Evolutionary conservation across 2,888 invertebrate species (phyloP).

Genomic region (Ischnura elegans): DNA sequence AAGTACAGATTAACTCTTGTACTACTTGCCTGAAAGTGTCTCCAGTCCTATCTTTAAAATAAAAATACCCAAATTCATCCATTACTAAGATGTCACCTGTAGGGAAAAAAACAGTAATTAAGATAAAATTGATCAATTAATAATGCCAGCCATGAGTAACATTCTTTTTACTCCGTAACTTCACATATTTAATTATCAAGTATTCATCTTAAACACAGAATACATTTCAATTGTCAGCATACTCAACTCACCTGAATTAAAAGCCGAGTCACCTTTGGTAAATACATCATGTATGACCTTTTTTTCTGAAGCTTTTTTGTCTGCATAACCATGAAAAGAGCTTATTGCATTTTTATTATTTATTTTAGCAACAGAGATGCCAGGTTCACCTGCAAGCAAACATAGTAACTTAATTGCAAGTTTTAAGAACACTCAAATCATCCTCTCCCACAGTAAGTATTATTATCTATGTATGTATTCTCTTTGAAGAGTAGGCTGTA

Average conservation of each 20-base stretch:
- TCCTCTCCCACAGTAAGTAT: no score
- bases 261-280: constrained; percentile 91
- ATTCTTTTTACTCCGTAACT: no score
- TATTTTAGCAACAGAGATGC: constrained; percentile 89
- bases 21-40: constrained; percentile 85
- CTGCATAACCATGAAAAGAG: constrained; percentile 86
- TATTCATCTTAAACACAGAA: no score
- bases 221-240: background rate
- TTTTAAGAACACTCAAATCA: no score
- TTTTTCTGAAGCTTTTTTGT: constrained; percentile 88
- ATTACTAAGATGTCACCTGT: constrained; percentile 91
- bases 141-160: background rate
- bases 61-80: constrained; percentile 96
- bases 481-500: no score
- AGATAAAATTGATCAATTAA: constrained; percentile 5
- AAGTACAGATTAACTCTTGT: no score
- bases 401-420: background rate
- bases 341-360: constrained; percentile 80
- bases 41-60: constrained; percentile 94
- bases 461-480: no score
- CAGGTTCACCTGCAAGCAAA: constrained; percentile 85
- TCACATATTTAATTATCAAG: no score
- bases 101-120: constrained; percentile 60
- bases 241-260: constrained; percentile 84
- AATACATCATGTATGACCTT: constrained; percentile 92